Evolutionary conservation across 2,888 invertebrate species (phyloP).

Genomic region (Lepidocyrtinus sp.): DNA sequence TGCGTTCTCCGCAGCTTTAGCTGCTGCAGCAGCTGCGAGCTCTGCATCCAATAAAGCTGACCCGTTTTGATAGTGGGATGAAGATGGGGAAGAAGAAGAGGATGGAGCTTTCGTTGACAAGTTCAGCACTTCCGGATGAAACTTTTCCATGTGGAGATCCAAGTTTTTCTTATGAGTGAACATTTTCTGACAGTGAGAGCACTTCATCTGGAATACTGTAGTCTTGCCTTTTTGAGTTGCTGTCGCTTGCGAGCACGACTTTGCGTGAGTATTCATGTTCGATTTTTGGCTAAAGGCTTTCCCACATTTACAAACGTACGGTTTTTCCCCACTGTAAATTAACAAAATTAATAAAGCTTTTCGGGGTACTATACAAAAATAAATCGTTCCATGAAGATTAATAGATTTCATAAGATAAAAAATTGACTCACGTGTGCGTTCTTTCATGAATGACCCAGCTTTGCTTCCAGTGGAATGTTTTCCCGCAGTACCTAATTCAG

Average conservation of each 20-base stretch:
- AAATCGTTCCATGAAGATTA: no score
- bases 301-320: constrained; percentile 57
- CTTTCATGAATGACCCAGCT: constrained; percentile 59
- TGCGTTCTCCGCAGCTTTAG: constrained; percentile 44
- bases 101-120: constrained; percentile 41
- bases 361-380: no score
- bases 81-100: constrained; percentile 39
- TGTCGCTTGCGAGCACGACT: constrained; percentile 57
- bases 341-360: no score
- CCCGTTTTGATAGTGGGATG: constrained; percentile 38
- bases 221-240: constrained; percentile 59
- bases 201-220: constrained; percentile 62
- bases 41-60: constrained; percentile 10
- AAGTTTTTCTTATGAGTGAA: constrained; percentile 62
- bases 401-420: no score
- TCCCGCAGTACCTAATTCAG: constrained; percentile 51
- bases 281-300: constrained; percentile 54
- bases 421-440: no score
- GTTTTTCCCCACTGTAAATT: constrained; percentile 59
- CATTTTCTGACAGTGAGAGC: constrained; percentile 61
- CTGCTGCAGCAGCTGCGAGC: constrained; percentile 34
- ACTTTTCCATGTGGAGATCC: constrained; percentile 61
- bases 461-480: constrained; percentile 63
- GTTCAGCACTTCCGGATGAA: constrained; percentile 55
- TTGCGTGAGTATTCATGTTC: constrained; percentile 61